Evolutionary conservation across 2,888 invertebrate species (phyloP), one percentile per base, ranked within the genome.

Genomic region (Dryococelus australis): DNA sequence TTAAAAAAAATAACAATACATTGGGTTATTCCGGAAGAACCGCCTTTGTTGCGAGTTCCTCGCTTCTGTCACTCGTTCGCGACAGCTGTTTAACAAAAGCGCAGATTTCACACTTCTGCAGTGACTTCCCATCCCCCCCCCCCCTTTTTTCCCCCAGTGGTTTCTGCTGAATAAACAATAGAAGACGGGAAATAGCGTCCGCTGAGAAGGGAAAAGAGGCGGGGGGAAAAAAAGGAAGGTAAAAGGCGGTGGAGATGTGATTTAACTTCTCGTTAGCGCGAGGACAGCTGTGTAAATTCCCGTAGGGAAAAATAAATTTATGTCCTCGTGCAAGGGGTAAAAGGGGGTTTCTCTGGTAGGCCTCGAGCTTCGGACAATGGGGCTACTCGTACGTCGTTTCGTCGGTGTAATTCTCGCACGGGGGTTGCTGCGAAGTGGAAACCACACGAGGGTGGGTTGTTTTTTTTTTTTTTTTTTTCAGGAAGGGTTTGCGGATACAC

Each of bases 191-290:
- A 24, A 65, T 65, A 65, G 16, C 65, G 65, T 10, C 65, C 24
- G 20, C 65, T 10, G 20, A 20, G 65, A 6, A 1, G n/a, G 1
- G n/a, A 24, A 20, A 65, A 20, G 65, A 8, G 65, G 65, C 10
- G 10, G 65, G 65, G 47, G 8, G 8, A 65, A 65, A n/a, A 65
- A 65, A n/a, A n/a, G 24, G 65, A n/a, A 65, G 65, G 65, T 65
- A 65, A 65, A 65, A n/a, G 3, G 65, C 65, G 16, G 47, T 8
- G 1, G 65, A 65, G 65, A 65, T 65, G 65, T 65, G 65, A 65
- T 65, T 65, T 65, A 65, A 65, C 65, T 65, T 65, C 65, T 65
- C 20, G 65, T 65, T 65, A 65, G 65, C 65, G 65, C 65, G 65
- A 10, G 65, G 65, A 65, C 65, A 65, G 65, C 65, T 65, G 65